Percentiles rank a stretch among this genome's conserved stretches.
These are phyloP conservation scores for Gymnocephalus cernua DNA, from an alignment of 2,113 vertebrate species.

Conservation along the genomic window DNA sequence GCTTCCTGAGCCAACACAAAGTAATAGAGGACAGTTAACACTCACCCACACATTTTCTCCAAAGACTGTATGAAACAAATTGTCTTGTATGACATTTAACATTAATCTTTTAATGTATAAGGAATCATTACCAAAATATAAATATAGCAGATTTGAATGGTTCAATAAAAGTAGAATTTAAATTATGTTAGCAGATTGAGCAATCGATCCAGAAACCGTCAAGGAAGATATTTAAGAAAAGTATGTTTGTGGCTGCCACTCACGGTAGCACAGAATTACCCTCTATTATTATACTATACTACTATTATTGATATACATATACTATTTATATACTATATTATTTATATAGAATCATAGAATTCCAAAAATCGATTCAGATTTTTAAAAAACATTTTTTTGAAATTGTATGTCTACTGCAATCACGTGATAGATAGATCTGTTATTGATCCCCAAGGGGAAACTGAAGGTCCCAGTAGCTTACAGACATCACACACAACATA, in stretches of 20 bases:
- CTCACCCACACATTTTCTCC: not conserved
- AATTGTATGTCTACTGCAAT: too few species aligned
- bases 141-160: not conserved
- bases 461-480: too few species aligned
- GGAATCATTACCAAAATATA: not conserved
- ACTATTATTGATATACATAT: too few species aligned
- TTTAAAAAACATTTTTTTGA: too few species aligned
- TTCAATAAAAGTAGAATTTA: not conserved
- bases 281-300: too few species aligned
- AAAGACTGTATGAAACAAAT: not conserved
- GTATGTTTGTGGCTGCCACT: not conserved
- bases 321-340: too few species aligned
- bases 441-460: too few species aligned
- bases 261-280: too few species aligned
- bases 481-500: too few species aligned
- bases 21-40: not conserved
- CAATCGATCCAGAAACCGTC: not conserved
- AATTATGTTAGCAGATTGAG: not conserved
- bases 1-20: conserved; percentile 82
- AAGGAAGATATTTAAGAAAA: not conserved
- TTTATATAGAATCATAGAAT: too few species aligned
- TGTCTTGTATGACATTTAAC: not conserved
- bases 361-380: too few species aligned
- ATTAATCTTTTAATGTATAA: not conserved
- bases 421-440: too few species aligned